Evolutionary conservation across 2,113 vertebrate genomes (phyloP), one percentile per base, ranked within the genome.

Genomic region (Hyperopisus bebe): DNA sequence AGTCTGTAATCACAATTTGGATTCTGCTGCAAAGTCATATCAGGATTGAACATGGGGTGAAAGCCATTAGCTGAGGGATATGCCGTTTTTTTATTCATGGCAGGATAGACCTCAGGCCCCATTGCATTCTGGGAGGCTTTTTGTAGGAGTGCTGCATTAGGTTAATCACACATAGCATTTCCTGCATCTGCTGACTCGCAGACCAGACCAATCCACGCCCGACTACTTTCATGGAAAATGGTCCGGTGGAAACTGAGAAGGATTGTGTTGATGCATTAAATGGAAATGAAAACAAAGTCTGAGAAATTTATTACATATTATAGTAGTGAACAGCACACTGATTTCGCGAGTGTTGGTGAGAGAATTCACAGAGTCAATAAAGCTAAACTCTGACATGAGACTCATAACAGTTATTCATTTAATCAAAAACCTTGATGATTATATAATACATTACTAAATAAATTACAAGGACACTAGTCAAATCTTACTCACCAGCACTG

Each of bases 121-220:
- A 66, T 66, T 88, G 87, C 35, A 27, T 88, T 44, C 35, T 88
- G 53, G 53, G 50, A 87, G 15, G 86, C 86, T 21, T 35, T 87
- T 39, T 53, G 86, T 51, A 42, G 31, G n/a, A 62, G 39, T 10
- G 55, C 53, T 46, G 53, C 87, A 62, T 62, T 88, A 62, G 87
- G 55, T 62, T 88, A 88, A 88, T 88, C 53, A 62, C 53, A 42
- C 85, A 50, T 48, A 35, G 48, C 27, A 27, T n/a, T 84, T 5
- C 39, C 39, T 35, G 47, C 31, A 27, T 31, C 48, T 62, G 87
- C 87, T 88, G 87, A 88, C 87, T 88, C 27, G 87, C 51, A 66
- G 35, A 88, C 24, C 35, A 42, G 19, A 27, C 87, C 55, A n/a
- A 46, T 42, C 87, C 51, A 87, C 17, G 15, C 48, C 13, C 86